phyloP scores from a whole-genome alignment of 2,797 vertebrate genomes.

The Leptodactylus fallax region DNA sequence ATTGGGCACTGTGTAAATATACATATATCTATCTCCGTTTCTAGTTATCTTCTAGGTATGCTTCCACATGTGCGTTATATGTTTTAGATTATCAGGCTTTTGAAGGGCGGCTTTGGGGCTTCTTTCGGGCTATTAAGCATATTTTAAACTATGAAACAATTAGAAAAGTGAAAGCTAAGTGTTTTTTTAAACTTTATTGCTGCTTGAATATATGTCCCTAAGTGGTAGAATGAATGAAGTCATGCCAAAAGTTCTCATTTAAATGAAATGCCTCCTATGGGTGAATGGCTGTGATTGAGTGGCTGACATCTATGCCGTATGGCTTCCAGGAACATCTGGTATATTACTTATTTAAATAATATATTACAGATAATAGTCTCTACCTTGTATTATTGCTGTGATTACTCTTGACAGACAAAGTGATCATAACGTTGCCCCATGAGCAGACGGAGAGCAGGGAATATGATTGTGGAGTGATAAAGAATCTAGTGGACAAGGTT shows the following conservation, averaged over 20 bases:
- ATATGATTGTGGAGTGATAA: conserved; percentile 56
- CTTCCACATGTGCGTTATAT: background rate
- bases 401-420: conserved; percentile 64
- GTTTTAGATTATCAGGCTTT: conserved; percentile 22
- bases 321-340: conserved; percentile 63
- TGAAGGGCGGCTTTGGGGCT: background rate
- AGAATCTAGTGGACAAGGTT: conserved; percentile 53
- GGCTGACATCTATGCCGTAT: conserved; percentile 55
- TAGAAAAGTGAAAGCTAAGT: conserved; percentile 57
- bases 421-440: conserved; percentile 61
- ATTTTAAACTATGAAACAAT: conserved; percentile 56
- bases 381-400: conserved; percentile 61
- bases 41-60: background rate
- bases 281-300: conserved; percentile 63
- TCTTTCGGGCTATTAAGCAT: conserved; percentile 13
- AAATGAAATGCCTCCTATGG: conserved; percentile 63
- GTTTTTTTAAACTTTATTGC: conserved; percentile 60
- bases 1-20: background rate
- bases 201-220: conserved; percentile 55
- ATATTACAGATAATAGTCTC: conserved; percentile 63
- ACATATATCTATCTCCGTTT: background rate
- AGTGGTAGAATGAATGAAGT: conserved; percentile 64
- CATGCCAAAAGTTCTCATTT: conserved; percentile 64
- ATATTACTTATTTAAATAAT: conserved; percentile 61
- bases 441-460: conserved; percentile 24